Base-by-base conservation (phyloP, 2,113 vertebrate genomes). In the Nerophis ophidion region DNA sequence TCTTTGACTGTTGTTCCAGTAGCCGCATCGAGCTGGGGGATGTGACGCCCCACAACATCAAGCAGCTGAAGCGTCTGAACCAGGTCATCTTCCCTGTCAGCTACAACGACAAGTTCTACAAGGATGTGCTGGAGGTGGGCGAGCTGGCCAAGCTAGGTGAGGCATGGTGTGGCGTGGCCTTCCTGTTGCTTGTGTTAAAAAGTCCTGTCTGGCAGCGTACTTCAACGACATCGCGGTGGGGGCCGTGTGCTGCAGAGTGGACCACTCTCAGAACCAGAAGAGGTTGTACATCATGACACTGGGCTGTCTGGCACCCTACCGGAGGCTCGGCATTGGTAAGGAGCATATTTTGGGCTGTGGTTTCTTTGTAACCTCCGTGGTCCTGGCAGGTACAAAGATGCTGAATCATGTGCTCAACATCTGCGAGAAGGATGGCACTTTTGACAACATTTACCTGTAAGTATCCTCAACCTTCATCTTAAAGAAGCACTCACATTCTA, bases 71-170 rank as follows among this genome's bases (percentile, higher is more conserved):
- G 90, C 92, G 97, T 79, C 89, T 99, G 84, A 99, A 99, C 85
- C 97, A 99, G 88, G 96, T 99, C 86, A 99, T 98, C 92, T 99
- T 99, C 84, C 97, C 97, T 46, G 97, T 99, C 89, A 98, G 95
- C 90, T 99, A 99, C 92, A 99, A 99, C 52, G 96, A 99, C 92
- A 99, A 98, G 88, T 99, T 99, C 91, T 98, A 99, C 92, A 99
- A 99, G 89, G 97, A 99, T 84, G 97, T 98, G 40, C 88, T 99
- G 88, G 97, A 99, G 85, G 95, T 99, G 81, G 97, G 97, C 71
- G 97, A 99, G 74, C 93, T 99, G 61, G 96, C 97, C 83, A 98
- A 98, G 89, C 92, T 99, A 88, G 97, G 97, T 99, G 75, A 88
- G 84, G 26, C 26, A 4, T 26, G 26, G 26, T 4, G 26, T 26